Conservation (phyloP, 1,140 invertebrate species). For the Chymomyza costata region DNA sequence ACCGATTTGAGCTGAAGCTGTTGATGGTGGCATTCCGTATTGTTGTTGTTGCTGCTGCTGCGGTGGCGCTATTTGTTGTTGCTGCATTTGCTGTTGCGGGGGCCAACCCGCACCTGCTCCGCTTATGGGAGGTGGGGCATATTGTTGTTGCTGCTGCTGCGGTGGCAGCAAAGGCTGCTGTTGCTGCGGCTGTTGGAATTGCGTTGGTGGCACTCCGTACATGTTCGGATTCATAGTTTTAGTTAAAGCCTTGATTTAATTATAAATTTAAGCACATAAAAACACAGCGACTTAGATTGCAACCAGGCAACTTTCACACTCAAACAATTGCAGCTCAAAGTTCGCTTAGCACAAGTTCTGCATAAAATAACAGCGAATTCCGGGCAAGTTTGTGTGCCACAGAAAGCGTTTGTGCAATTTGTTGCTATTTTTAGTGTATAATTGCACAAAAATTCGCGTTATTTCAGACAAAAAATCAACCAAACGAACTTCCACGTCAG, state of each 20-base stretch:
- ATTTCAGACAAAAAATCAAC: slow-evolving; percentile 42
- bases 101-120: slow-evolving; percentile 44
- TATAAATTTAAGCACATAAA: slow-evolving; percentile 28
- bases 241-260: slow-evolving; percentile 3
- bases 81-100: slow-evolving; percentile 44
- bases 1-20: slow-evolving; percentile 6
- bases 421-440: slow-evolving; percentile 19
- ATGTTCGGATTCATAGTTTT: slow-evolving; percentile 58
- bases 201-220: slow-evolving; percentile 57
- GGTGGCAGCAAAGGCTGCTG: slow-evolving; percentile 24
- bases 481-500: slow-evolving; percentile 73
- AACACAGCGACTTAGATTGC: neutral
- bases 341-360: slow-evolving; percentile 32
- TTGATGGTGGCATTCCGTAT: slow-evolving; percentile 48
- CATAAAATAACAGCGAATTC: slow-evolving; percentile 3
- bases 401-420: slow-evolving; percentile 6
- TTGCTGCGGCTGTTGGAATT: slow-evolving; percentile 45
- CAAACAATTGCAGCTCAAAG: slow-evolving; percentile 49
- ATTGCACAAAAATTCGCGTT: slow-evolving; percentile 25
- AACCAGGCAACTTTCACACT: slow-evolving; percentile 52
- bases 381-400: slow-evolving; percentile 3
- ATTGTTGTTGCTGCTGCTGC: slow-evolving; percentile 45
- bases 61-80: slow-evolving; percentile 6
- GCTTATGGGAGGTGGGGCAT: slow-evolving; percentile 37
- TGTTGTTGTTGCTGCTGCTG: slow-evolving; percentile 40